Evolutionary conservation across 2,113 vertebrate genomes (phyloP), one percentile per base, ranked within the genome.

Genomic region (Cervus canadensis): DNA sequence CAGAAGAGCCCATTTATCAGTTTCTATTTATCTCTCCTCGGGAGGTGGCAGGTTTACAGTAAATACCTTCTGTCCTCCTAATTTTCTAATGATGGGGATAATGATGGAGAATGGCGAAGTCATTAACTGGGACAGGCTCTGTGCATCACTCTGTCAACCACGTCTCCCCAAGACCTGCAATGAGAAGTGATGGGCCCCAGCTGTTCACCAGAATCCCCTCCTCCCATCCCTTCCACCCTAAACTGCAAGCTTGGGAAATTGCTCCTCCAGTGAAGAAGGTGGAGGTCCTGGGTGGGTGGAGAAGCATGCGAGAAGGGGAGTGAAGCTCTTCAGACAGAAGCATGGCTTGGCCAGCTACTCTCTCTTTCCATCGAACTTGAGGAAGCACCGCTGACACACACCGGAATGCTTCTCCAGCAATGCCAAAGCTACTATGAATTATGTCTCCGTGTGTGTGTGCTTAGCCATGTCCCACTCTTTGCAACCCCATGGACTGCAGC

Each of bases 1-100:
- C 99, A 99, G 99, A 98, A 99, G 99, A 99, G 99, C 99, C 98
- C 99, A 99, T 99, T 99, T 99, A 99, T 99, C 99, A 99, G 99
- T 99, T 99, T 99, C 99, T 99, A 99, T 99, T 99, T 99, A 99
- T 99, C 99, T 99, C 99, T 99, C 99, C 99, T 99, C 99, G 99
- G 99, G 99, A 99, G 99, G 99, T 99, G 99, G 99, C 99, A 99
- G 99, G 99, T 99, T 99, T 99, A 99, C 99, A 99, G 99, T 99
- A 99, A 99, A 99, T 99, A 99, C 99, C 99, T 99, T 99, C 99
- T 99, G 99, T 99, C 99, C 99, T 99, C 98, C 99, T 99, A 99
- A 99, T 99, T 99, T 99, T 99, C 99, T 99, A 99, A 99, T 99
- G 99, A 99, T 99, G 99, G 99, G 99, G 99, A 99, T 99, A 99